phyloP scores from a whole-genome alignment of 1,140 invertebrate species.

The Drosophila fuyamai region DNA sequence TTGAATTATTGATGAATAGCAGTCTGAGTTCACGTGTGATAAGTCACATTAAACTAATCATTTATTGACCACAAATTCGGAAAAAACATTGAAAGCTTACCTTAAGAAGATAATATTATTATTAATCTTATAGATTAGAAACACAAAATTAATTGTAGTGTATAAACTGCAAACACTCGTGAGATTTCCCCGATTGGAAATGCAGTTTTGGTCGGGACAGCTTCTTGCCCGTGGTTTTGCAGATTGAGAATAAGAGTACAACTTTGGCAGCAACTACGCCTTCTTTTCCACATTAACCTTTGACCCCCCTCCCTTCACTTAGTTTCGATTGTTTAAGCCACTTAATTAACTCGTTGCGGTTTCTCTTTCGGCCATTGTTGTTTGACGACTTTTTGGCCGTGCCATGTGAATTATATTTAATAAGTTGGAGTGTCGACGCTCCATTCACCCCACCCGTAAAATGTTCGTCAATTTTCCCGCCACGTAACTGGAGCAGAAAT shows the following conservation, averaged over 20 bases:
- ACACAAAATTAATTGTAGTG: background rate
- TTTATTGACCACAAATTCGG: background rate
- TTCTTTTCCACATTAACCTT: constrained; percentile 1
- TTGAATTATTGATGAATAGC: constrained; percentile 2
- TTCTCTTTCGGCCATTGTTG: constrained; percentile 29
- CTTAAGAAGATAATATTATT: background rate
- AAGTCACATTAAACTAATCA: background rate
- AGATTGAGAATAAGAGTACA: background rate
- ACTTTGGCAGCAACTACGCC: background rate
- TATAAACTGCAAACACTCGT: background rate
- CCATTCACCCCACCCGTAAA: background rate
- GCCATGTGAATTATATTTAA: constrained; percentile 71
- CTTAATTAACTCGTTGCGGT: constrained; percentile 72
- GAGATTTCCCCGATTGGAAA: constrained; percentile 37
- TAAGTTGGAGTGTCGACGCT: constrained; percentile 33
- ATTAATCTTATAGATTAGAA: too few relatives aligned
- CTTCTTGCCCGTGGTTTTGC: constrained; percentile 1
- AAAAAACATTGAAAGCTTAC: background rate
- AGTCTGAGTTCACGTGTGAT: background rate
- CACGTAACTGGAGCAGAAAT: constrained; percentile 74
- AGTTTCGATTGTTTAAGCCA: constrained; percentile 38
- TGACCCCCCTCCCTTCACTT: background rate
- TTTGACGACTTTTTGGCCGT: constrained; percentile 36
- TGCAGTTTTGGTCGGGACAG: constrained; percentile 36
- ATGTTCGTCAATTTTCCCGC: constrained; percentile 21